Base-by-base conservation (phyloP, 2,113 vertebrate genomes). In the Dasyornis broadbenti region DNA sequence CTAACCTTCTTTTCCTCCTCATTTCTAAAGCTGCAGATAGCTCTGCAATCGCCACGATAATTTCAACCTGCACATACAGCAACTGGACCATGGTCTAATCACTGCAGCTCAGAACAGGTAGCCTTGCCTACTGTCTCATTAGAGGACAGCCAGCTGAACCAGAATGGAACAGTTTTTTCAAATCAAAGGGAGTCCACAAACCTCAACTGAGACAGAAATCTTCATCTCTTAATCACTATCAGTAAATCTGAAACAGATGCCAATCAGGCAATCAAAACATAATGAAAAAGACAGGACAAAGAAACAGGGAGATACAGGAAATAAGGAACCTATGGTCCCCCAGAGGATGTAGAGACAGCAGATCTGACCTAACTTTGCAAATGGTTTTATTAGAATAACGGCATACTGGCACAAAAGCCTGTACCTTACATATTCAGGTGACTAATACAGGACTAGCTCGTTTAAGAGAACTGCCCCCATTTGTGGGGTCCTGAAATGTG, bases 361-460 rank as follows among this genome's bases (percentile, higher is more conserved):
- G 40, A 64, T 75, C 49, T 27, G 18, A 75, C 45, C 35, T 49
- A 24, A 63, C 30, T 18, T n/a, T 35, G 40, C 31, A 75, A 73
- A 61, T 33, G 1, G 21, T 52, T 73, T 73, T 30, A 28, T 65
- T 26, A 35, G 47, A 76, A 44, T 30, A 75, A n/a, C 6, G 23
- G 33, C 15, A 57, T 8, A 50, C 17, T 49, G 53, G 54, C 21
- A 72, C 63, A 66, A 66, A 70, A 37, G 35, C 39, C 28, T 80
- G 19, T 37, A 52, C 22, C n/a, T 60, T 31, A 26, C 16, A 9
- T 21, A 52, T 49, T 86, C 45, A 65, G 21, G 54, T 35, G 37
- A 33, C 23, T 26, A 42, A 73, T n/a, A 30, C 5, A 54, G 69
- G 22, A 39, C 7, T 1, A 52, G 10, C 27, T 56, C 4, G 0